Base-by-base conservation (phyloP, 2,888 invertebrate genomes). In the Cataglyphis albicans region DNA sequence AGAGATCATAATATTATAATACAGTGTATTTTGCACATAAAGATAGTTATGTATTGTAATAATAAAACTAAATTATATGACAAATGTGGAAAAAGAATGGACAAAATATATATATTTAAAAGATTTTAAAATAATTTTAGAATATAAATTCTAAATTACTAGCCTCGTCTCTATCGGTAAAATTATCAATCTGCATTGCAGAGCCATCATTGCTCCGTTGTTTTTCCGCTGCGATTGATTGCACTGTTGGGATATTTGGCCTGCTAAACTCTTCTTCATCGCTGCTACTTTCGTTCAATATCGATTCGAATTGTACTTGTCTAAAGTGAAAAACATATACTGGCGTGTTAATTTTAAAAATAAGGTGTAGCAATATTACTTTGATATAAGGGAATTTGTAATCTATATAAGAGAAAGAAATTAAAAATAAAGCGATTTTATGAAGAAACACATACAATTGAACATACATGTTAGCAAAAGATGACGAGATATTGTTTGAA, bases 271-370 rank as follows among this genome's bases (percentile, higher is more conserved):
- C 32, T 25, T 63, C 63, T 15, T 86, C 85, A 1, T 90, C 90
- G 41, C 83, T 86, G 75, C 90, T 91, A 4, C 73, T 86, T 21
- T 88, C 91, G 38, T 90, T 89, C 38, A 92, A 38, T 63, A 92
- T 12, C 7, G 64, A 76, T 65, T 92, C 92, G 80, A 92, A 92
- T 80, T 82, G 80, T 35, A 80, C 59, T 25, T 70, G 59, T 18
- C 78, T 80, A 35, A 1, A 35, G 59, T 12, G 9, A 61, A 35
- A 48, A 18, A 61, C 10, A 55, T 21, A 29, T 25, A 1, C 18
- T 52, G 0, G 25, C 44, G 18, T 6, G 0, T 57, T 41, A 38
- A 57, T 41, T 41, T 44, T n/a, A 1, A 10, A 38, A 18, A 72
- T 21, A 44, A 18, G 18, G 41, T 25, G 29, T 35, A 35, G 21